Conservation (phyloP, 2,888 invertebrate genomes). For the Cryptocephalus moraei region DNA sequence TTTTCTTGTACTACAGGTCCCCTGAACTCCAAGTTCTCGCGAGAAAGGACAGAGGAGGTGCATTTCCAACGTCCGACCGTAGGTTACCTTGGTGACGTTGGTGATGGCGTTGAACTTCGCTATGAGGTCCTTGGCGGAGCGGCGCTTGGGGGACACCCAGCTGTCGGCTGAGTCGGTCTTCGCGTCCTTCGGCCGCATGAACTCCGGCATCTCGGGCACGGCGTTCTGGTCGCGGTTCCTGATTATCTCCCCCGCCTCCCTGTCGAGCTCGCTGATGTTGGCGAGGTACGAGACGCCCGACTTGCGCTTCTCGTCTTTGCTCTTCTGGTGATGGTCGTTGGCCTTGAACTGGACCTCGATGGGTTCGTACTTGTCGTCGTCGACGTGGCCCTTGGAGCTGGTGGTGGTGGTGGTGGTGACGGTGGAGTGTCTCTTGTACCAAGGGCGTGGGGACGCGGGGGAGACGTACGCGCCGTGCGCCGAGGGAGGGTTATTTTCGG, state of each 20-base stretch:
- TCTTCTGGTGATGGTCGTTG: slow-evolving; percentile 26
- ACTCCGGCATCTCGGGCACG: slow-evolving; percentile 32
- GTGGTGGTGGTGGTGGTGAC: slow-evolving; percentile 29
- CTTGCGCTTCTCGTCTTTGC: slow-evolving; percentile 43
- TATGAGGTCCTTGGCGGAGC: slow-evolving; percentile 45
- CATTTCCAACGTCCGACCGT: too few relatives aligned
- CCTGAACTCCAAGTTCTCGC: too few relatives aligned
- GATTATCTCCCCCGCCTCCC: slow-evolving; percentile 67
- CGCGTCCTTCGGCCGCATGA: slow-evolving; percentile 33
- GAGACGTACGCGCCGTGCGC: slow-evolving; percentile 21
- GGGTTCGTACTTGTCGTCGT: slow-evolving; percentile 26
- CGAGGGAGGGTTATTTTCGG: slow-evolving; percentile 11
- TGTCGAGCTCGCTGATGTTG: slow-evolving; percentile 70
- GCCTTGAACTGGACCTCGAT: slow-evolving; percentile 43
- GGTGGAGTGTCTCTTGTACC: slow-evolving; percentile 50
- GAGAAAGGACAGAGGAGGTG: too few relatives aligned
- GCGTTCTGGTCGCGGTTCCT: slow-evolving; percentile 30
- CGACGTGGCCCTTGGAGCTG: slow-evolving; percentile 22
- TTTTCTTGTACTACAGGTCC: too few relatives aligned
- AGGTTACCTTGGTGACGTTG: slow-evolving; percentile 40
- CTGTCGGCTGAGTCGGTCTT: slow-evolving; percentile 25
- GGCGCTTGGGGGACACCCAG: slow-evolving; percentile 29
- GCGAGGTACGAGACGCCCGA: slow-evolving; percentile 53
- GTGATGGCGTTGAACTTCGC: slow-evolving; percentile 53
- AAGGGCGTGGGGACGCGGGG: slow-evolving; percentile 47